Evolutionary conservation across 2,113 vertebrate species (phyloP).

Genomic region (Hippocampus mohnikei): DNA sequence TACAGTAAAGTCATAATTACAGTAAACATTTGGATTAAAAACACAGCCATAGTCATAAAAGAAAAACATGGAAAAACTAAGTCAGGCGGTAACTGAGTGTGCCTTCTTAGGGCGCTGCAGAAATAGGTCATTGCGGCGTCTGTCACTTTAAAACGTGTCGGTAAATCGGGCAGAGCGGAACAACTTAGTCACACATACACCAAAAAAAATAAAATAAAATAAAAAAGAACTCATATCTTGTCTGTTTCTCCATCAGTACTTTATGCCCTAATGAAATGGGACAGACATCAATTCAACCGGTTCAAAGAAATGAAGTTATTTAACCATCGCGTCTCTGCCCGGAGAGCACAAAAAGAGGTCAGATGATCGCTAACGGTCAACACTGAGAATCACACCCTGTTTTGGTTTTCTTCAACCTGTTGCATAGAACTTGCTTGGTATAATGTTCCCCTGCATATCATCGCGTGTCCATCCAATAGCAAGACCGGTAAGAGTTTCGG

Average conservation of each 20-base stretch:
- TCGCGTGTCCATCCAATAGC: slow-evolving; percentile 8
- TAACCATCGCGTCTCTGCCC: neutral
- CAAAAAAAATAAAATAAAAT: neutral
- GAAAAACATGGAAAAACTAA: neutral
- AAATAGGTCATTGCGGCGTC: neutral
- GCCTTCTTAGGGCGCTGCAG: neutral
- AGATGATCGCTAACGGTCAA: neutral
- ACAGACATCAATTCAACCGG: neutral
- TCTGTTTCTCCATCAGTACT: neutral
- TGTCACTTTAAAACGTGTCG: neutral
- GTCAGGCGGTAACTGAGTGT: neutral
- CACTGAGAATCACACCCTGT: slow-evolving; percentile 23
- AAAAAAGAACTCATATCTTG: neutral
- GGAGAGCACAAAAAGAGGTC: neutral
- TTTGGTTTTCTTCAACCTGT: slow-evolving; percentile 27
- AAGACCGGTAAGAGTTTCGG: neutral
- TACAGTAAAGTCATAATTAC: neutral
- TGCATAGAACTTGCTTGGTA: slow-evolving; percentile 45
- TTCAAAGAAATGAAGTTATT: neutral
- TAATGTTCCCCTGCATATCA: slow-evolving; percentile 11
- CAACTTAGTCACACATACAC: neutral
- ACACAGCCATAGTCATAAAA: neutral
- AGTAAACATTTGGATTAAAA: neutral
- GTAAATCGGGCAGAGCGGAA: neutral
- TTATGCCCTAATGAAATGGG: neutral